Conservation (phyloP, 2,113 vertebrate genomes). For the Sakesphorus luctuosus region DNA sequence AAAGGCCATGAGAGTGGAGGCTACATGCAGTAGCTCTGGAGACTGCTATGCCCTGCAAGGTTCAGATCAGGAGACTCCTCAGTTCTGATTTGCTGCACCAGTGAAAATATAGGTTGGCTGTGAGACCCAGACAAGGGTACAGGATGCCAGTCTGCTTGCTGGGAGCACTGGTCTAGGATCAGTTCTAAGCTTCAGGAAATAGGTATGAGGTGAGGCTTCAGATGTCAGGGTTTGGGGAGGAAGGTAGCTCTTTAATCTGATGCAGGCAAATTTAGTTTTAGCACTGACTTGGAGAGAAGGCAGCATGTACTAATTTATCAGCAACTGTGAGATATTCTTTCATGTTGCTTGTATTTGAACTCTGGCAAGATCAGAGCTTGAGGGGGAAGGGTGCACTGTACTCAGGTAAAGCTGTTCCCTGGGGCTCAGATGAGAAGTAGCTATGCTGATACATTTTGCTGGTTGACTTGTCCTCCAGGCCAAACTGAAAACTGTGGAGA, state of each 20-base stretch:
- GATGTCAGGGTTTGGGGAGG: not conserved
- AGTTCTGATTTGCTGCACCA: conserved; percentile 15
- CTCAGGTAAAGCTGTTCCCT: conserved; percentile 2
- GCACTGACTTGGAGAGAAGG: not conserved
- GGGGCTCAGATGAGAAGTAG: not conserved
- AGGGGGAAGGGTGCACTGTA: not conserved
- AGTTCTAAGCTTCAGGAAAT: not conserved
- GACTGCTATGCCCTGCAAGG: not conserved
- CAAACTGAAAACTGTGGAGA: not conserved
- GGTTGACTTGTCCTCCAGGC: conserved; percentile 14
- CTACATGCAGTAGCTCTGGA: not conserved
- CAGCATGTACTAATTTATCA: conserved; percentile 10
- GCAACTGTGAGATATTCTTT: conserved; percentile 8
- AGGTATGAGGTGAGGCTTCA: not conserved
- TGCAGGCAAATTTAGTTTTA: conserved; percentile 29
- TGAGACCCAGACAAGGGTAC: not conserved
- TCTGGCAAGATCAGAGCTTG: not conserved
- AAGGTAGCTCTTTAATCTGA: not conserved
- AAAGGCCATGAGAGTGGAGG: not conserved
- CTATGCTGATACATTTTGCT: conserved; percentile 13
- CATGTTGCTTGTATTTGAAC: not conserved
- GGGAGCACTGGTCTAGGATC: not conserved
- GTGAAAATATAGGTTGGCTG: conserved; percentile 2
- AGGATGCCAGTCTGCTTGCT: not conserved
- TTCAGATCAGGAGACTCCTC: not conserved